Evolutionary conservation across 2,888 invertebrate genomes (phyloP).

Genomic region (Byasa hedistus): DNA sequence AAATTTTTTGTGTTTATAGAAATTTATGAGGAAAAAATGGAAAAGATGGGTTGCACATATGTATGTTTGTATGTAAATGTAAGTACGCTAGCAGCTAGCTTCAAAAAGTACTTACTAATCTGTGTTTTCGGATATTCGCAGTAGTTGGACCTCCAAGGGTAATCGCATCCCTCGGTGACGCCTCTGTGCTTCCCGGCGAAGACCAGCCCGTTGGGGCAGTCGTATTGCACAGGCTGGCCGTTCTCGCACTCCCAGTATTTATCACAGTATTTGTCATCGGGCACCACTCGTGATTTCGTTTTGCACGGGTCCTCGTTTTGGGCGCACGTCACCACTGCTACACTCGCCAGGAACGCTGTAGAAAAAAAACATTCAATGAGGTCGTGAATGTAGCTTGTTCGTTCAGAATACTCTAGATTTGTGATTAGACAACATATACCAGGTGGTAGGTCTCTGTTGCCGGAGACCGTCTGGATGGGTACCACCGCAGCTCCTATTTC

Average conservation of each 20-base stretch:
- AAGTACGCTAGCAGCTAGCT: too few species aligned
- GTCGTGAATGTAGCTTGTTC: too few species aligned
- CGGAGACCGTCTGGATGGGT: too few species aligned
- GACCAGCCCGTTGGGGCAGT: slow-evolving; percentile 94
- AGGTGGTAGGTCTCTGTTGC: too few species aligned
- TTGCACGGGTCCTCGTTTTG: slow-evolving; percentile 90
- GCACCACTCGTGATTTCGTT: slow-evolving; percentile 86
- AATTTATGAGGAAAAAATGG: too few species aligned
- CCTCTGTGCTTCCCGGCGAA: slow-evolving; percentile 93
- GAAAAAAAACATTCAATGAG: too few species aligned
- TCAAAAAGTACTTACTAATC: slow-evolving; percentile 82
- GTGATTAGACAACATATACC: too few species aligned
- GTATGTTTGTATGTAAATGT: too few species aligned
- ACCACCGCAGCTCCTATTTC: too few species aligned
- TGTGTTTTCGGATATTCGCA: slow-evolving; percentile 83
- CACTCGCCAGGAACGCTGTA: slow-evolving; percentile 54
- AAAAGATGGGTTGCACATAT: too few species aligned
- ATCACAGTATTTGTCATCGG: slow-evolving; percentile 89
- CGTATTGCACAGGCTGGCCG: slow-evolving; percentile 90
- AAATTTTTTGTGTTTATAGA: too few species aligned
- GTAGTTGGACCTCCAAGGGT: slow-evolving; percentile 93
- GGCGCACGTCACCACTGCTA: slow-evolving; percentile 50
- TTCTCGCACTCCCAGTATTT: slow-evolving; percentile 93
- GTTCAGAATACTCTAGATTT: too few species aligned
- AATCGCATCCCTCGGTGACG: slow-evolving; percentile 93